phyloP scores from a whole-genome alignment of 1,140 invertebrate genomes.

The Chymomyza costata region DNA sequence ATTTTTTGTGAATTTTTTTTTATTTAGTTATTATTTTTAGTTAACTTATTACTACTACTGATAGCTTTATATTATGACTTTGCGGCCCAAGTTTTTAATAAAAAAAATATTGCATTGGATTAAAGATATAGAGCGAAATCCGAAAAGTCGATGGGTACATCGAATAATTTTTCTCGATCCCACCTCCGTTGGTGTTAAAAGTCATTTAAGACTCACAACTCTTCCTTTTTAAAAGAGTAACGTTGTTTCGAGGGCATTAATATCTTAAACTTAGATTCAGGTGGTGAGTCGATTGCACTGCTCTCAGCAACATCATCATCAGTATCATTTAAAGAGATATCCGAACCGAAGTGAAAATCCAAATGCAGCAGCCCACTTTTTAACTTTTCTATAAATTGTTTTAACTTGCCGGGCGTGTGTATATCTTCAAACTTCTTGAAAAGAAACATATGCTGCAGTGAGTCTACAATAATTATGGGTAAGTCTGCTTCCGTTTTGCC shows the following conservation, averaged over 20 bases:
- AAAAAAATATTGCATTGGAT: no score
- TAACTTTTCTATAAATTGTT: slow-evolving; percentile 23
- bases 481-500: slow-evolving; percentile 30
- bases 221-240: slow-evolving; percentile 41
- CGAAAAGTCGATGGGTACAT: no score
- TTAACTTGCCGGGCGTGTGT: slow-evolving; percentile 24
- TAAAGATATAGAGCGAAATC: no score
- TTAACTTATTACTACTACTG: no score
- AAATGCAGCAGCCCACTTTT: slow-evolving; percentile 13
- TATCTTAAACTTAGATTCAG: slow-evolving; percentile 43
- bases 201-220: slow-evolving; percentile 30
- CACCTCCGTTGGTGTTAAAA: no score
- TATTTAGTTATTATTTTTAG: no score
- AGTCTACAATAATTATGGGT: slow-evolving; percentile 41
- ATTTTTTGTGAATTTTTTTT: no score
- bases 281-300: background rate
- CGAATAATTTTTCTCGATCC: no score
- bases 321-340: no score
- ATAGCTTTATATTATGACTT: no score
- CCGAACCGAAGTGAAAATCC: background rate
- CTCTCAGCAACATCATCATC: background rate
- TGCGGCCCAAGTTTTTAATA: no score
- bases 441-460: slow-evolving; percentile 39
- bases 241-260: slow-evolving; percentile 38
- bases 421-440: slow-evolving; percentile 38